These are phyloP conservation scores for Drosophila barbarae DNA, from an alignment of 2,888 invertebrate species.

Conservation along the genomic window DNA sequence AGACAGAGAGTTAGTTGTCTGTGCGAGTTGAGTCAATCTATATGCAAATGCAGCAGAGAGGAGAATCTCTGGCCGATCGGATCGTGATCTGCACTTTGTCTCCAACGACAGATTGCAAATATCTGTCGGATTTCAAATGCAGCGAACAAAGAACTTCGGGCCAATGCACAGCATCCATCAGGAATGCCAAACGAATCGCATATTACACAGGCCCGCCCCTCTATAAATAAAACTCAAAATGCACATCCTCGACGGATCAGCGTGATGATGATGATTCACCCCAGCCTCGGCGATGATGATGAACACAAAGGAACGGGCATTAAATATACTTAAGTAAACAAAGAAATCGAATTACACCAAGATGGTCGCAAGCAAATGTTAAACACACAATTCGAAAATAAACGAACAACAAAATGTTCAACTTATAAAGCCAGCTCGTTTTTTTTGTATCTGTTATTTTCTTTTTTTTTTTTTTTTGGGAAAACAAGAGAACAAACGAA, in stretches of 20 bases:
- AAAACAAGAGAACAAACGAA: constrained; percentile 48
- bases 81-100: constrained; percentile 26
- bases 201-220: constrained; percentile 15
- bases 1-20: constrained; percentile 8
- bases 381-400: constrained; percentile 63
- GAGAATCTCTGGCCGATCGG: constrained; percentile 4
- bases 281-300: constrained; percentile 21
- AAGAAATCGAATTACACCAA: constrained; percentile 46
- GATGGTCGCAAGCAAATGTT: constrained; percentile 52
- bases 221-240: constrained; percentile 56
- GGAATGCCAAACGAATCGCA: constrained; percentile 45
- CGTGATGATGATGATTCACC: constrained; percentile 33
- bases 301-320: constrained; percentile 26
- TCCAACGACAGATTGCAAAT: constrained; percentile 26
- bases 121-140: constrained; percentile 26
- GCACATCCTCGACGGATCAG: constrained; percentile 27
- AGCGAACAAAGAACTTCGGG: constrained; percentile 32
- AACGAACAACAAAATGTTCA: constrained; percentile 50
- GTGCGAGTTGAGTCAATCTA: constrained; percentile 46
- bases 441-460: constrained; percentile 7
- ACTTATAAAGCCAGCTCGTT: constrained; percentile 12
- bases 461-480: constrained; percentile 19
- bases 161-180: constrained; percentile 36
- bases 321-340: constrained; percentile 53
- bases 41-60: constrained; percentile 52